Conservation (phyloP, 2,888 invertebrate genomes). For the Nipponacmea schrenckii region DNA sequence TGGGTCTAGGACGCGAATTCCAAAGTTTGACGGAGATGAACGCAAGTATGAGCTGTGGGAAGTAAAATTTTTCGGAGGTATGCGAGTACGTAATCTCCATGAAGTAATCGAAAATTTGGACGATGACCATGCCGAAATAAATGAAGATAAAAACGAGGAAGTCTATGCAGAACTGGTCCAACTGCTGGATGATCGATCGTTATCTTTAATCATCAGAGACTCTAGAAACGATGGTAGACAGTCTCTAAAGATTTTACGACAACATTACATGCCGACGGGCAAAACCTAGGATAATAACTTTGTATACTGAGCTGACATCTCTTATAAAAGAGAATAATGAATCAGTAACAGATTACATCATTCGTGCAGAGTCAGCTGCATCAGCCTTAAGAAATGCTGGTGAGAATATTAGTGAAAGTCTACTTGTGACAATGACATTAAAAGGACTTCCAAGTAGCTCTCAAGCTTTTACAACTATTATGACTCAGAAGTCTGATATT, state of each 20-base stretch:
- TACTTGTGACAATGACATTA: constrained; percentile 33
- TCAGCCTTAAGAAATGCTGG: constrained; percentile 22
- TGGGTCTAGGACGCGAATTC: constrained; percentile 26
- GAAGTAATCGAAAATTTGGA: constrained; percentile 5
- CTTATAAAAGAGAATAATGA: constrained; percentile 26
- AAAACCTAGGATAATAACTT: constrained; percentile 30
- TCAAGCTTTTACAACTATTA: constrained; percentile 25
- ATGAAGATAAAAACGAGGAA: constrained; percentile 31
- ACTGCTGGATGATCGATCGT: constrained; percentile 32
- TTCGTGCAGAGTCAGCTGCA: constrained; percentile 24
- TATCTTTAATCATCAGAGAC: constrained; percentile 34
- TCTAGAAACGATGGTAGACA: constrained; percentile 35
- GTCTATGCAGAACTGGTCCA: constrained; percentile 36
- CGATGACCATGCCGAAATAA: constrained; percentile 6
- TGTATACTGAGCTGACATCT: constrained; percentile 33
- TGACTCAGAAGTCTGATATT: constrained; percentile 24
- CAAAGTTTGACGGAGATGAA: constrained; percentile 28
- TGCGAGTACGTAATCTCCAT: constrained; percentile 25
- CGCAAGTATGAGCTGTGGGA: constrained; percentile 26
- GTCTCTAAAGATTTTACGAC: constrained; percentile 30
- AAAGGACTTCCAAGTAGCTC: constrained; percentile 30
- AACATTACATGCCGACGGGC: constrained; percentile 29
- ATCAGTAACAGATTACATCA: constrained; percentile 28
- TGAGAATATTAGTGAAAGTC: constrained; percentile 27
- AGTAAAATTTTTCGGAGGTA: constrained; percentile 26